These are phyloP conservation scores for Nematopogon swammerdamellus DNA, from an alignment of 2,888 invertebrate genomes.

Conservation along the genomic window DNA sequence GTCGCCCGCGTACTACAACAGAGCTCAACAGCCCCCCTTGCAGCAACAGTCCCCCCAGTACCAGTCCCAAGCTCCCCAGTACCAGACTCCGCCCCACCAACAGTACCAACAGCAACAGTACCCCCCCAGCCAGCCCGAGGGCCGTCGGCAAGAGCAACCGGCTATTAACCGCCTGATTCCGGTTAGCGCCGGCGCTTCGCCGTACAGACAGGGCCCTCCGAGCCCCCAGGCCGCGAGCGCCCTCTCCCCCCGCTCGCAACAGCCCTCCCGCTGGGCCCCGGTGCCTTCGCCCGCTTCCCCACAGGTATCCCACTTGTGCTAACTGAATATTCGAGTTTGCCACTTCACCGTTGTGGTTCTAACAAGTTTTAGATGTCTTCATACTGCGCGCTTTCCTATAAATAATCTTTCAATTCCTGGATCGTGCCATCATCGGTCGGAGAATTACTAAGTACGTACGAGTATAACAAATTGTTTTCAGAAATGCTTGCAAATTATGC, in stretches of 20 bases:
- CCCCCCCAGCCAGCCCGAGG: conserved; percentile 27
- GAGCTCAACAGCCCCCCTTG: conserved; percentile 27
- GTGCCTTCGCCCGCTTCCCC: conserved; percentile 47
- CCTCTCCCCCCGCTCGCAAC: conserved; percentile 32
- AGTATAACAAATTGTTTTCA: no score
- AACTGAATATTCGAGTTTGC: no score
- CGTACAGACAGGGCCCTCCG: conserved; percentile 20
- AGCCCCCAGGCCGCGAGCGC: conserved; percentile 33
- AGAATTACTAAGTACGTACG: no score
- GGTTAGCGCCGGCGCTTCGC: conserved; percentile 33
- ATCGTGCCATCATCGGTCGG: no score
- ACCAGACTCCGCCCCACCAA: conserved; percentile 16
- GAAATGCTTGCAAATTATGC: no score
- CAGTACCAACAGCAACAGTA: conserved; percentile 19
- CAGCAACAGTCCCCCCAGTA: conserved; percentile 17
- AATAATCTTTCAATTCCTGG: no score
- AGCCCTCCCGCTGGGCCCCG: conserved; percentile 25
- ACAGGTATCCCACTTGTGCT: conserved; percentile 27
- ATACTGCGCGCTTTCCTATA: no score
- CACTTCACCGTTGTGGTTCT: no score
- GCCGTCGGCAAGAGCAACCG: conserved; percentile 34
- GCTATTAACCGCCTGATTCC: conserved; percentile 50
- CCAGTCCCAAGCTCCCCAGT: conserved; percentile 23
- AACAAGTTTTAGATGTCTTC: no score
- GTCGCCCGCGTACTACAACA: conserved; percentile 44